Evolutionary conservation across 2,797 vertebrate species (phyloP), one percentile per base, ranked within the genome.

Genomic region (Amblyraja radiata): DNA sequence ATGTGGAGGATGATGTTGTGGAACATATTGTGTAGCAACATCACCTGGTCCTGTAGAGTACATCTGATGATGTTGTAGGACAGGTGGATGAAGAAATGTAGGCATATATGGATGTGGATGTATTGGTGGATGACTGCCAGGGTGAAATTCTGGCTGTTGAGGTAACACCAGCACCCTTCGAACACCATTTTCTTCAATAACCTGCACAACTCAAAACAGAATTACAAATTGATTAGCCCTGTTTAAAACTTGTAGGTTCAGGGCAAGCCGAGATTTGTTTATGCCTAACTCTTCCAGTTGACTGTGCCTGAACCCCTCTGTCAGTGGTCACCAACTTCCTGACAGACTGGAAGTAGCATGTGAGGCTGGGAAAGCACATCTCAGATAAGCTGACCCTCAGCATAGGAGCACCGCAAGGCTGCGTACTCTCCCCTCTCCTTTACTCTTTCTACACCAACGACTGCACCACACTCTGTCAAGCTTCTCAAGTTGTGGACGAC

Each of bases 181-280:
- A 95, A 99, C 98, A 94, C 98, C 98, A 78, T 98, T 99, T 95
- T 99, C 98, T 95, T 99, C 99, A 95, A 99, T 99, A 96, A 99
- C 98, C 99, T 99, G 94, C 36, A 94, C 86, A 93, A 58, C 63
- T 1, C 91, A 94, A 36, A 46, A 93, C 18, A 93, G 4, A 90
- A 71, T 90, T 73, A 46, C 14, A 18, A 71, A 23, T 25, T 46
- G 21, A 74, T 46, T 71, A 46, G 4, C 18, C 39, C 36, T 28
- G 90, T 32, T 74, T 71, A 90, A 91, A 32, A 25, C 10, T 32
- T 46, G 58, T 58, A 58, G 46, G 6, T 58, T 58, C 46, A 84
- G 23, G 46, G 58, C 80, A 58, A 23, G 46, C 21, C 80, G 1
- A 76, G 46, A 46, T 46, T 46, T 46, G 46, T 3, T 46, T 46